Percentiles rank a stretch among this genome's conserved stretches.
Conservation (phyloP, 2,888 invertebrate genomes). For the Eupeodes latifasciatus region DNA sequence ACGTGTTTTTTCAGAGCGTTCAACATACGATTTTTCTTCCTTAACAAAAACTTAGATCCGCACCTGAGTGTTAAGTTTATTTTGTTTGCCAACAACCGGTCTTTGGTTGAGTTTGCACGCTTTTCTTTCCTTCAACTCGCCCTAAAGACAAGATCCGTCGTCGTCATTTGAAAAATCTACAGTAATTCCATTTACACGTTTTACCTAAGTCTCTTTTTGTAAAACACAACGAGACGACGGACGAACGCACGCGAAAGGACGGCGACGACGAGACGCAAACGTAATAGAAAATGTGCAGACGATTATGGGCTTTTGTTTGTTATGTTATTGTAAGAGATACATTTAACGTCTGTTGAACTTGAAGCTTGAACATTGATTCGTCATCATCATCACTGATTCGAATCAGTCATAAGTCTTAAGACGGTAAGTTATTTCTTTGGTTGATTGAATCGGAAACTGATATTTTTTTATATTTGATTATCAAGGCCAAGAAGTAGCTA, state of each 20-base stretch:
- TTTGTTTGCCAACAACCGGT: not conserved
- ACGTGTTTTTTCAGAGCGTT: too few relatives aligned
- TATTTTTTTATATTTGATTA: not conserved
- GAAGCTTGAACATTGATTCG: conserved; percentile 45
- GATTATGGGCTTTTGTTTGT: not conserved
- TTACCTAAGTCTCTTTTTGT: not conserved
- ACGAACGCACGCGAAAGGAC: not conserved
- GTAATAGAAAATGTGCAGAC: not conserved
- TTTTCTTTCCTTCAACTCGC: not conserved
- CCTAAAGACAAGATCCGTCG: conserved; percentile 9
- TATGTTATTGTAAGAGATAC: conserved; percentile 23
- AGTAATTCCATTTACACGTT: conserved; percentile 6
- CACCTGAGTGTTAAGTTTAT: not conserved
- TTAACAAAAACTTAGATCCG: not conserved
- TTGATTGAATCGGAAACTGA: conserved; percentile 6
- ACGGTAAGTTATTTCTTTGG: not conserved
- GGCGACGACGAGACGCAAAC: not conserved
- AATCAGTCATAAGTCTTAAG: conserved; percentile 32
- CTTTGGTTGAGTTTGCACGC: not conserved
- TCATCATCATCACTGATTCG: conserved; percentile 19
- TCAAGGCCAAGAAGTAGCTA: conserved; percentile 16
- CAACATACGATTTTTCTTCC: too few relatives aligned
- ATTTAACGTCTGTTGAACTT: conserved; percentile 71
- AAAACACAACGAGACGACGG: too few relatives aligned
- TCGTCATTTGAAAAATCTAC: not conserved